Evolutionary conservation across 2,888 invertebrate species (phyloP).

Genomic region (Ryuthela nishihirai): DNA sequence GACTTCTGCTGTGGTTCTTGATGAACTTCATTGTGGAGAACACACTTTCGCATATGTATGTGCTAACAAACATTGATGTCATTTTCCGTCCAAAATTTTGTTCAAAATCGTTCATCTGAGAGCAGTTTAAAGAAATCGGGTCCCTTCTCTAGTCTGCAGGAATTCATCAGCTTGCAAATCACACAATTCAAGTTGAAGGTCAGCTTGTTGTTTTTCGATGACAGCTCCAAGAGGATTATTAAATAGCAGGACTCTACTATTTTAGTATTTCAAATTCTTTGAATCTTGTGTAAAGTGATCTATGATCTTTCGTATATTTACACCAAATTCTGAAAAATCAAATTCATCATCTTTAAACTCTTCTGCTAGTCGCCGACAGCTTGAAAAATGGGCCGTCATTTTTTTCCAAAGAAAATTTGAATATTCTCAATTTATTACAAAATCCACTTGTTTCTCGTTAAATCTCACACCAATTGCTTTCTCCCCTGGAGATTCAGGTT

Average conservation of each 20-base stretch:
- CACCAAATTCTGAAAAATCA: neutral
- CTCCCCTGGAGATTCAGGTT: constrained; percentile 1
- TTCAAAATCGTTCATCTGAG: neutral
- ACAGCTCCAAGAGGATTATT: neutral
- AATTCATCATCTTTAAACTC: no score
- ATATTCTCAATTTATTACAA: neutral
- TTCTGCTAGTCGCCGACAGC: neutral
- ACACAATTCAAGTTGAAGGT: neutral
- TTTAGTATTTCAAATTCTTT: neutral
- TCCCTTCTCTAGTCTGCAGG: neutral
- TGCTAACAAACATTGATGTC: constrained; percentile 2
- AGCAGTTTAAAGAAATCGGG: neutral
- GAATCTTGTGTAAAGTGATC: neutral
- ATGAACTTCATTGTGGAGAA: neutral
- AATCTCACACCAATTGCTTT: neutral
- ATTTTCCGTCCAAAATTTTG: neutral
- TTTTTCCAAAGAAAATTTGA: constrained; percentile 1
- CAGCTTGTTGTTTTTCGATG: neutral
- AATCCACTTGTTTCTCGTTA: neutral
- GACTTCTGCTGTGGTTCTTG: no score
- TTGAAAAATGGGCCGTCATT: neutral
- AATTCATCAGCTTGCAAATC: no score
- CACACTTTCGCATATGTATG: neutral
- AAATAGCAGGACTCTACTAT: neutral
- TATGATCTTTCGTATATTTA: neutral